These are phyloP conservation scores for Hydrotaea diabolus DNA, from an alignment of 2,888 invertebrate species.

Conservation along the genomic window DNA sequence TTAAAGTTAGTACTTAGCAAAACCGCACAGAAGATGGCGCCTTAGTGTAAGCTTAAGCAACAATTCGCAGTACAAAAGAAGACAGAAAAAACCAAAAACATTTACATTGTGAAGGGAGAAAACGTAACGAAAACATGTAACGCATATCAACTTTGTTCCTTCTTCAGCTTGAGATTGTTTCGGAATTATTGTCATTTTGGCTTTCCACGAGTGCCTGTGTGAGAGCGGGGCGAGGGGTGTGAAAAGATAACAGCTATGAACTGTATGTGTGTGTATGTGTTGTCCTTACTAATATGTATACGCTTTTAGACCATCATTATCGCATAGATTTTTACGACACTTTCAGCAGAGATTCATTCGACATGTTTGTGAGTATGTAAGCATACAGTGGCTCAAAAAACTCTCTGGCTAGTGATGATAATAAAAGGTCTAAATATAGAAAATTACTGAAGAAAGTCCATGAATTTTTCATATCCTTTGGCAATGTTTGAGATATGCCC, in stretches of 20 bases:
- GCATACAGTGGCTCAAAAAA: neutral
- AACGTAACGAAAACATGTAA: conserved; percentile 42
- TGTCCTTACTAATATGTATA: conserved; percentile 25
- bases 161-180: conserved; percentile 36
- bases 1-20: conserved; percentile 52
- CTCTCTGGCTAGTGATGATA: too few relatives aligned
- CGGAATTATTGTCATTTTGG: conserved; percentile 43
- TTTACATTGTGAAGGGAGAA: neutral
- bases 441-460: too few relatives aligned
- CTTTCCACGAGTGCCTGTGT: neutral
- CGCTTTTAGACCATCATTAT: conserved; percentile 62
- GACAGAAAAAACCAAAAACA: neutral
- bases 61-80: conserved; percentile 39
- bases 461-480: too few relatives aligned
- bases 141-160: conserved; percentile 53
- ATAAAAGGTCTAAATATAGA: too few relatives aligned
- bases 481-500: too few relatives aligned
- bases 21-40: conserved; percentile 63
- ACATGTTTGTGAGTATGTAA: neutral
- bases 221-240: conserved; percentile 2
- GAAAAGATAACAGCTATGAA: conserved; percentile 50
- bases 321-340: conserved; percentile 46
- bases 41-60: conserved; percentile 50
- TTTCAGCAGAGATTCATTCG: conserved; percentile 57
- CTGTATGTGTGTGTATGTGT: conserved; percentile 37